Evolutionary conservation across 2,888 invertebrate genomes (phyloP).

Genomic region (Cryptocephalus moraei): DNA sequence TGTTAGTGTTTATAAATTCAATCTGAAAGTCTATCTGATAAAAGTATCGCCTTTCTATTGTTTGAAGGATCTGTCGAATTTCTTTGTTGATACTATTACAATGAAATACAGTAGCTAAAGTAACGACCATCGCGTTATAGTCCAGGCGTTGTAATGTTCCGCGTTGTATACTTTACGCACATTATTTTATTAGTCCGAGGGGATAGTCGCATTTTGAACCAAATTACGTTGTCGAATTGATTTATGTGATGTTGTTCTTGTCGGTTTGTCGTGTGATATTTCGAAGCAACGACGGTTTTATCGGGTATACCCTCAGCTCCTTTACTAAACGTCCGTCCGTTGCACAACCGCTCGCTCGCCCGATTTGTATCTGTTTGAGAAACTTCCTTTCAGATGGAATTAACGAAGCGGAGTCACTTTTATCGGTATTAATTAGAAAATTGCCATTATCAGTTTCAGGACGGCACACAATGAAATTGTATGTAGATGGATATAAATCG

Average conservation of each 20-base stretch:
- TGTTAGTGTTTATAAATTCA: conserved; percentile 15
- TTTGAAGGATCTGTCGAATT: conserved; percentile 35
- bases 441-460: conserved; percentile 16
- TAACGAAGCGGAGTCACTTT: conserved; percentile 22
- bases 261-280: too few relatives aligned
- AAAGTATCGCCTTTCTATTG: conserved; percentile 28
- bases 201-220: too few relatives aligned
- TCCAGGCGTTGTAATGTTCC: too few relatives aligned
- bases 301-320: conserved; percentile 10
- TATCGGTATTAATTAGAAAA: conserved; percentile 20
- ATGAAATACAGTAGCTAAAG: conserved; percentile 8
- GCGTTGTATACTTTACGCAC: too few relatives aligned
- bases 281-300: conserved; percentile 7
- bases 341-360: conserved; percentile 3
- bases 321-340: conserved; percentile 4
- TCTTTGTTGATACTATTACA: conserved; percentile 15
- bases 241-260: neutral
- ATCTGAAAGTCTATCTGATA: conserved; percentile 27
- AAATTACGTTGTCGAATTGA: conserved; percentile 1
- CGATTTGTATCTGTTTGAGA: conserved; percentile 20
- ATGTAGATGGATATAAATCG: too few relatives aligned
- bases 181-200: too few relatives aligned
- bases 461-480: too few relatives aligned
- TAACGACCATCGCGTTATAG: neutral
- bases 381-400: conserved; percentile 20